Conservation (phyloP, 2,113 vertebrate species). For the Indicator maculatus region DNA sequence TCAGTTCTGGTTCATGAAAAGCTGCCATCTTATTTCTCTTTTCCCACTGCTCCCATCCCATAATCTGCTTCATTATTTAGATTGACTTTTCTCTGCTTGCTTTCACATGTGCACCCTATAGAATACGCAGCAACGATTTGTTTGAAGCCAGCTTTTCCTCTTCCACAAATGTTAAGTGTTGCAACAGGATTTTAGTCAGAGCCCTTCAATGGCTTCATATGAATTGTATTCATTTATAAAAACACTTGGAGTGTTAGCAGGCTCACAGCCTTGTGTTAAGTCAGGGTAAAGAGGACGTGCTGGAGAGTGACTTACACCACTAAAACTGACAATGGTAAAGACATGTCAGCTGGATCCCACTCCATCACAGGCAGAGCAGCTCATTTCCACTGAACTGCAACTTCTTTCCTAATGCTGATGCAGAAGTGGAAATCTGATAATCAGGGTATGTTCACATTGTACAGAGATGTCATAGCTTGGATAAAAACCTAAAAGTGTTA, state of each 20-base stretch:
- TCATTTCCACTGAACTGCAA: background rate
- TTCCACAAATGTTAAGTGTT: background rate
- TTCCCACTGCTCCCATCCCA: slow-evolving; percentile 13
- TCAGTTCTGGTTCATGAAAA: slow-evolving; percentile 35
- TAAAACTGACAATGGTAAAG: background rate
- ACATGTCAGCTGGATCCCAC: fast-evolving
- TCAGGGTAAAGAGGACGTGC: background rate
- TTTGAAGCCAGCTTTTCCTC: background rate
- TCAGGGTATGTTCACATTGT: background rate
- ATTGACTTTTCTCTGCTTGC: background rate
- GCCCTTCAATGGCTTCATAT: background rate
- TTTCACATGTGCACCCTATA: background rate
- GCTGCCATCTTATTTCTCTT: slow-evolving; percentile 49
- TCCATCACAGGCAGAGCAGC: background rate
- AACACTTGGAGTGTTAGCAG: background rate
- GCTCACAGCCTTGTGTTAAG: background rate
- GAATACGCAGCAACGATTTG: background rate
- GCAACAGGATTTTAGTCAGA: background rate
- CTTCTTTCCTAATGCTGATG: background rate
- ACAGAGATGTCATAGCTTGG: background rate
- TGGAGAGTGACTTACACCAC: background rate
- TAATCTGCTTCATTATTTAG: background rate
- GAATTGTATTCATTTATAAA: background rate
- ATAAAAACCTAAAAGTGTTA: background rate
- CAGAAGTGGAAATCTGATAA: background rate